Base-by-base conservation (phyloP, 2,113 vertebrate species). In the Perca flavescens region DNA sequence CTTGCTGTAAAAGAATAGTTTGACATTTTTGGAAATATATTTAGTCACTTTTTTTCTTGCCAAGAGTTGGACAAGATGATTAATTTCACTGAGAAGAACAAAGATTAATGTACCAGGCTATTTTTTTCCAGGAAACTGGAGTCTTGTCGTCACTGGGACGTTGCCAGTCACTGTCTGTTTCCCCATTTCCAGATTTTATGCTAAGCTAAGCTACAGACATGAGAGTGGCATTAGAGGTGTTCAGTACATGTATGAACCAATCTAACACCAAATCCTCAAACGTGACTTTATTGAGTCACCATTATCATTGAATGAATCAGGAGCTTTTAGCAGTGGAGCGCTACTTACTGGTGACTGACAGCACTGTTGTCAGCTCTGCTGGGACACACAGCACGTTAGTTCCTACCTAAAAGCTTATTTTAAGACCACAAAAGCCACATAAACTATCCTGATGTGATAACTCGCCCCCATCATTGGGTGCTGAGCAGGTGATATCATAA, bases 301-400 rank as follows among this genome's bases (percentile, higher is more conserved):
- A 21, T 46, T 3, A 72, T 46, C 9, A 25, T 34, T 25, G 15
- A 57, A 43, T 57, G 21, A 71, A 72, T 25, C 15, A 25, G 31
- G 5, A 58, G n/a, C 34, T 71, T 43, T 57, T 22, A 25, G 21
- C 34, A 22, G 68, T 11, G 13, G 47, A 52, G 10, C 25, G 21
- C 16, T 16, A 52, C 47, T 31, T 31, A 49, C 47, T 53, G 66
- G 69, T 57, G 69, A 73, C 56, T 47, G 54, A 43, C 36, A 25
- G 14, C 19, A 43, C 14, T 2, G n/a, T 57, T 57, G 21, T 57
- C 34, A 43, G 14, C 53, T 58, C 22, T 47, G 36, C 54, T 0
- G 1, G 17, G 46, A 36, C 8, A 60, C 15, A 15, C 8, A 28
- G 14, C 22, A 49, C 54, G 19, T 47, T 57, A 11, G 60, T 60